Evolutionary conservation across 2,113 vertebrate species (phyloP).

Genomic region (Saimiri boliviensis): DNA sequence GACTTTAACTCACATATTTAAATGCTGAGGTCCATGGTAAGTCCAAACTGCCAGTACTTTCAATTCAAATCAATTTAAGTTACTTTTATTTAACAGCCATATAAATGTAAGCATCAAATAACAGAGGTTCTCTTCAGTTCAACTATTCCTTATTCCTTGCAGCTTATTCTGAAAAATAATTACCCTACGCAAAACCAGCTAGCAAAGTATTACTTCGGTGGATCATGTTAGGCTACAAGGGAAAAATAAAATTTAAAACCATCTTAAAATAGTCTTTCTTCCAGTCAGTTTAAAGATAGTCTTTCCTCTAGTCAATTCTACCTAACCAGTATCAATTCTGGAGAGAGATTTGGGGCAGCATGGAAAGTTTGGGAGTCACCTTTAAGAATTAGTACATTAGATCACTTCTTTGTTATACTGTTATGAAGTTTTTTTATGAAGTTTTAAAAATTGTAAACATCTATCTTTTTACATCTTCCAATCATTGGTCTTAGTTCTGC

Average conservation of each 20-base stretch:
- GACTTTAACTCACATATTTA: conserved; percentile 26
- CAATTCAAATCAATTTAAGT: neutral
- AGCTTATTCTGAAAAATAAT: conserved; percentile 30
- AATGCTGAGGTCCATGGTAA: neutral
- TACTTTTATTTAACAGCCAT: conserved; percentile 6
- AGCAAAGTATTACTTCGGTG: neutral
- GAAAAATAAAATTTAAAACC: neutral
- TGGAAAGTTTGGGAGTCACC: neutral
- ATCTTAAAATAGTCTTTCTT: conserved; percentile 37
- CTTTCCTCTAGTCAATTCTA: neutral
- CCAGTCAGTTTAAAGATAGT: neutral
- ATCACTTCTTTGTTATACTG: neutral
- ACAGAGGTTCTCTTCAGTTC: neutral
- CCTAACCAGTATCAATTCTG: neutral
- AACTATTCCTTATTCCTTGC: neutral
- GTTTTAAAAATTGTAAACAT: neutral
- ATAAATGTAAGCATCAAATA: neutral
- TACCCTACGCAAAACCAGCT: neutral
- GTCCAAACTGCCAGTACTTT: neutral
- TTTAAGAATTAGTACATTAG: conserved; percentile 23
- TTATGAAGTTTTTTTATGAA: neutral
- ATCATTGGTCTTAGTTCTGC: neutral
- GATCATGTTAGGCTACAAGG: neutral
- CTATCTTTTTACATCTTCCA: neutral
- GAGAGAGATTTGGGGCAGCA: neutral